phyloP scores from a whole-genome alignment of 2,888 invertebrate species.

The Drosophila dives region DNA sequence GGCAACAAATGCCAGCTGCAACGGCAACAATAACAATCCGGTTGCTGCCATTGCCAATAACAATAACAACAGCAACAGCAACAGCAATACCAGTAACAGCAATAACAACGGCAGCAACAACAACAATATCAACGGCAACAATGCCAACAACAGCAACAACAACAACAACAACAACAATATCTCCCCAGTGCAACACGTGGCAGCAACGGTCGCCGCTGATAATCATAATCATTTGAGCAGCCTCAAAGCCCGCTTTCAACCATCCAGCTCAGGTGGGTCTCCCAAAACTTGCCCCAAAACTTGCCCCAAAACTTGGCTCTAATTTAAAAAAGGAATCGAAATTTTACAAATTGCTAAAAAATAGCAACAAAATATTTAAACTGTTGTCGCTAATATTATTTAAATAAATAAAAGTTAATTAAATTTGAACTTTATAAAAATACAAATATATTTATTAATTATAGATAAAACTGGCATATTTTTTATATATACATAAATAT shows the following conservation, averaged over 20 bases:
- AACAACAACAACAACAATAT: conserved; percentile 49
- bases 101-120: conserved; percentile 28
- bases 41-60: conserved; percentile 14
- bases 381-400: neutral
- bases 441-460: neutral
- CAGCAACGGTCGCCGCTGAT: conserved; percentile 81
- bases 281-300: too few species aligned
- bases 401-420: neutral
- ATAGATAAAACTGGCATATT: neutral
- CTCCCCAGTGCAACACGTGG: conserved; percentile 80
- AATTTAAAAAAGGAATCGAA: neutral
- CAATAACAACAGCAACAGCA: conserved; percentile 15
- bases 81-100: conserved; percentile 8
- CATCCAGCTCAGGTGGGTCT: conserved; percentile 76
- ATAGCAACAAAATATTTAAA: neutral
- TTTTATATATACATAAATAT: neutral
- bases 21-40: conserved; percentile 40
- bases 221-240: conserved; percentile 79
- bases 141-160: conserved; percentile 19
- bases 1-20: conserved; percentile 10
- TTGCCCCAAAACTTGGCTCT: neutral
- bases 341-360: neutral
- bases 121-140: conserved; percentile 18
- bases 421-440: neutral
- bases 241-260: conserved; percentile 77